Percentiles rank a stretch among this genome's conserved stretches.
Conservation (phyloP, 1,140 invertebrate genomes). For the Popillia japonica region DNA sequence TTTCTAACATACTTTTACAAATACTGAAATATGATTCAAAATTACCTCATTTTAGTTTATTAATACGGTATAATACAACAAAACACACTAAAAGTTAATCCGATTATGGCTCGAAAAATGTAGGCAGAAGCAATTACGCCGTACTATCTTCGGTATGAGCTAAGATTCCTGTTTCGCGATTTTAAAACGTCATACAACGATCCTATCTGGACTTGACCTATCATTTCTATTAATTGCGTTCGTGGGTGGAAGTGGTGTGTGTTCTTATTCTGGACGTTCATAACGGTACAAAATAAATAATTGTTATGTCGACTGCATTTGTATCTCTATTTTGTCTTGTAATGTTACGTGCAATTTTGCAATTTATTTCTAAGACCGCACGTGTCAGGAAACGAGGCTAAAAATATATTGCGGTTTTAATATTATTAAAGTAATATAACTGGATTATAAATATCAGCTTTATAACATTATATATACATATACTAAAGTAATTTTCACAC, state of each 20-base stretch:
- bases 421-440: background rate
- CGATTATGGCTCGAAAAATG: background rate
- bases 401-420: slow-evolving; percentile 7
- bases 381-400: slow-evolving; percentile 17
- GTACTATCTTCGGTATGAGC: slow-evolving; percentile 7
- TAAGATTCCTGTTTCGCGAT: slow-evolving; percentile 7
- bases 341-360: slow-evolving; percentile 19
- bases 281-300: slow-evolving; percentile 35
- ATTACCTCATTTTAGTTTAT: background rate
- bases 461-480: background rate
- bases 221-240: slow-evolving; percentile 31
- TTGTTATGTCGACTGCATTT: slow-evolving; percentile 28
- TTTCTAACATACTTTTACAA: background rate
- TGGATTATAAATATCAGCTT: background rate
- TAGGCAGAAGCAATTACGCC: slow-evolving; percentile 4
- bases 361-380: slow-evolving; percentile 16
- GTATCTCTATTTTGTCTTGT: slow-evolving; percentile 28
- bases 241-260: slow-evolving; percentile 33
- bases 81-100: background rate
- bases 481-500: background rate
- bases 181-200: slow-evolving; percentile 25
- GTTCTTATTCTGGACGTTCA: slow-evolving; percentile 20
- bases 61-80: background rate
- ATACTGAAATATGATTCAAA: background rate
- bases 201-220: slow-evolving; percentile 31